A percentile compares a stretch with the other conserved stretches of the same genome.
phyloP scores from a whole-genome alignment of 2,113 vertebrate genomes.

The Athene cunicularia region DNA sequence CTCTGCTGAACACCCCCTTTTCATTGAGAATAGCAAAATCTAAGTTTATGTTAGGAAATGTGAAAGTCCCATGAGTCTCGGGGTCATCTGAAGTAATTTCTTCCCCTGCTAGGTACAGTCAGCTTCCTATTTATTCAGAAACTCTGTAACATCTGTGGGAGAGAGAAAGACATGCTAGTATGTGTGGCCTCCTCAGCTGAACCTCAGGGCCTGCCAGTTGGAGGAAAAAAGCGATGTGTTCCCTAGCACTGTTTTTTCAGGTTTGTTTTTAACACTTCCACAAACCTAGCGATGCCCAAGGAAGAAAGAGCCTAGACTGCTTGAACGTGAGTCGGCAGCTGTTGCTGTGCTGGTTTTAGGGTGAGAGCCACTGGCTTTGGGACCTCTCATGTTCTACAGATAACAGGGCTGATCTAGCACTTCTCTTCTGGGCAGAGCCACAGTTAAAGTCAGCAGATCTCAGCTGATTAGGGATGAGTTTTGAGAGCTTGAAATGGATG shows the following conservation, averaged over 20 bases:
- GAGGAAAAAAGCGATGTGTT: rapidly evolving
- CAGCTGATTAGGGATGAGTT: neutral
- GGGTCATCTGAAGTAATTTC: neutral
- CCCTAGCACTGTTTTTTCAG: neutral
- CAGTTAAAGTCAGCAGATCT: neutral
- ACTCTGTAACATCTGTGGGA: neutral
- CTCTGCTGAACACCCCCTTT: neutral
- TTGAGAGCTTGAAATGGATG: neutral
- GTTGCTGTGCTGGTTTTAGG: neutral
- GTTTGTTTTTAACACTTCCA: neutral
- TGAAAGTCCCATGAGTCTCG: neutral
- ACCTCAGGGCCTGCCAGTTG: neutral
- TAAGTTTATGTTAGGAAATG: neutral
- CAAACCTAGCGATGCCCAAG: neutral
- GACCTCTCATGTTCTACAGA: neutral
- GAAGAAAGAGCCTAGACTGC: neutral
- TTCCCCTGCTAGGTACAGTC: neutral
- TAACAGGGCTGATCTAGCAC: neutral
- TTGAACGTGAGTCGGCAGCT: neutral
- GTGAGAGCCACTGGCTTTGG: neutral
- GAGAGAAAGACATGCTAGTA: neutral
- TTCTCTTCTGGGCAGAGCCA: neutral
- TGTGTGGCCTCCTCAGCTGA: neutral
- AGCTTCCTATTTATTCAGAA: conserved; percentile 47
- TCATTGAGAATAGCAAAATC: conserved; percentile 18